These are phyloP conservation scores for Heteropelma amictum DNA, from an alignment of 2,888 invertebrate genomes.

Conservation along the genomic window DNA sequence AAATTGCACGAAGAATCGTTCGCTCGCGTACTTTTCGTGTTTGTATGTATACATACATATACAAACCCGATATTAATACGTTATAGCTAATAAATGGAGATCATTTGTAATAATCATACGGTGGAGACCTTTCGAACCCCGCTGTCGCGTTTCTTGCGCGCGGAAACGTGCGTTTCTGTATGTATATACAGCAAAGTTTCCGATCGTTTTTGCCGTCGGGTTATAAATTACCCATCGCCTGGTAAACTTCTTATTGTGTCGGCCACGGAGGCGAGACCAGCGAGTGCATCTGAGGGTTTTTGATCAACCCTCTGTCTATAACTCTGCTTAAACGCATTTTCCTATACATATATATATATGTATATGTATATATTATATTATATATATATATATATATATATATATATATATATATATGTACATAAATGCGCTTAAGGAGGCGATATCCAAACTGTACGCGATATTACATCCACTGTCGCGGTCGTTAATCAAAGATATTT, in stretches of 20 bases:
- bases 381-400: conserved; percentile 9
- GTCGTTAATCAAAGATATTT: conserved; percentile 60
- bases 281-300: conserved; percentile 74
- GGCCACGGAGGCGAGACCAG: conserved; percentile 64
- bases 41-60: background rate
- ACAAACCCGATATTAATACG: background rate
- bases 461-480: conserved; percentile 55
- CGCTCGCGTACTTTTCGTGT: background rate
- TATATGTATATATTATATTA: conserved; percentile 5
- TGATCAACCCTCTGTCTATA: conserved; percentile 65
- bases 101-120: conserved; percentile 69
- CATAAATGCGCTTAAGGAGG: background rate
- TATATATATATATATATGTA: background rate
- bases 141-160: conserved; percentile 47
- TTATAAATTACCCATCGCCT: conserved; percentile 75
- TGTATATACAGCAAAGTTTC: conserved; percentile 8
- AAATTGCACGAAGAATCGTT: background rate
- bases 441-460: conserved; percentile 11
- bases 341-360: conserved; percentile 11
- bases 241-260: conserved; percentile 74
- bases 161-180: conserved; percentile 21
- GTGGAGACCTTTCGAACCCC: conserved; percentile 63
- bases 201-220: conserved; percentile 72
- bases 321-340: background rate
- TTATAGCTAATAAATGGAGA: conserved; percentile 71